Conservation (phyloP, 2,888 invertebrate genomes). For the Microchrysa polita region DNA sequence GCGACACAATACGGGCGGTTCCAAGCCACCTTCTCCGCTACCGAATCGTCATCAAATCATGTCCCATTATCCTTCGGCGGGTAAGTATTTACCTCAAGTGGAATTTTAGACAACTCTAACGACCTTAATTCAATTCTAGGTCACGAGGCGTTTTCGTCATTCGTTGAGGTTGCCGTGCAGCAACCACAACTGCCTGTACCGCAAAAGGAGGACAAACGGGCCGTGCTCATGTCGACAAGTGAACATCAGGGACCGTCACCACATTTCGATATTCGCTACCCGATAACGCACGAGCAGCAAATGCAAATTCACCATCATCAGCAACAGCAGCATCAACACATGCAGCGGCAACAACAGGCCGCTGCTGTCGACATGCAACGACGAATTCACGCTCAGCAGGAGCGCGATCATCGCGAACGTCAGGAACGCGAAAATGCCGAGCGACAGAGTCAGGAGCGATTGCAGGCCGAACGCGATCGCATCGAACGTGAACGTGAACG, state of each 20-base stretch:
- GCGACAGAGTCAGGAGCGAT: conserved; percentile 58
- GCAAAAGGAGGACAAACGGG: conserved; percentile 64
- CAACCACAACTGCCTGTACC: conserved; percentile 90
- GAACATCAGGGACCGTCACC: conserved; percentile 53
- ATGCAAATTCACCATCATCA: conserved; percentile 65
- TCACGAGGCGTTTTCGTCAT: conserved; percentile 86
- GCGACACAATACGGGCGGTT: conserved; percentile 72
- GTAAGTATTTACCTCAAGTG: conserved; percentile 57
- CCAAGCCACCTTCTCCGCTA: conserved; percentile 67
- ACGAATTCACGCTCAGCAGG: conserved; percentile 56
- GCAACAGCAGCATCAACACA: conserved; percentile 47
- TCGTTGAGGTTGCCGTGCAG: conserved; percentile 92
- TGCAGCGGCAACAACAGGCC: conserved; percentile 56
- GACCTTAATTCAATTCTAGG: conserved; percentile 62
- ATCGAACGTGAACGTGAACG: conserved; percentile 54
- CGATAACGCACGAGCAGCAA: conserved; percentile 67
- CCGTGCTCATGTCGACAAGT: conserved; percentile 54
- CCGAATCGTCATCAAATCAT: conserved; percentile 65
- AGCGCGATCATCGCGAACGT: conserved; percentile 59
- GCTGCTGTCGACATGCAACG: conserved; percentile 56
- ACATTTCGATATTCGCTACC: conserved; percentile 62
- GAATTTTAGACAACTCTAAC: neutral
- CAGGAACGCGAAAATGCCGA: conserved; percentile 59
- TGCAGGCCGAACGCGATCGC: conserved; percentile 58
- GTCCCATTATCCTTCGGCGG: conserved; percentile 65